phyloP scores from a whole-genome alignment of 2,888 invertebrate genomes.

The Busseola fusca region DNA sequence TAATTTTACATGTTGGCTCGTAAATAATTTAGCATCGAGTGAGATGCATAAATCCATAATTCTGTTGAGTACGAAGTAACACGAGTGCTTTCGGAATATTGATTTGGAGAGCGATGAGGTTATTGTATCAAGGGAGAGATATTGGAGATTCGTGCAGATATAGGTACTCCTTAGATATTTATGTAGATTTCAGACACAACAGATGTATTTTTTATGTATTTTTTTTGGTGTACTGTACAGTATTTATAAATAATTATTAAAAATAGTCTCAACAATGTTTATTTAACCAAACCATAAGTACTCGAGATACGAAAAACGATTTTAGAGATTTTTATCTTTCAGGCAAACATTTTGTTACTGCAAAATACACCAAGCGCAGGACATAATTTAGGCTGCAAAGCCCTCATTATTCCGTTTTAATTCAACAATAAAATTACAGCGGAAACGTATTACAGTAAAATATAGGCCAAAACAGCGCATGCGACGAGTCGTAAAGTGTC shows the following conservation, averaged over 20 bases:
- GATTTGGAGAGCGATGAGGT: slow-evolving; percentile 54
- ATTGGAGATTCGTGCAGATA: slow-evolving; percentile 27
- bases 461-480: slow-evolving; percentile 46
- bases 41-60: slow-evolving; percentile 62
- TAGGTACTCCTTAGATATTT: slow-evolving; percentile 35
- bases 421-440: slow-evolving; percentile 49
- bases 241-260: too few relatives aligned
- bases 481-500: slow-evolving; percentile 46
- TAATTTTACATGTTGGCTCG: slow-evolving; percentile 59
- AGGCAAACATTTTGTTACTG: slow-evolving; percentile 19
- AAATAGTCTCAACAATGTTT: slow-evolving; percentile 1
- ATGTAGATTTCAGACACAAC: slow-evolving; percentile 22
- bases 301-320: slow-evolving; percentile 1
- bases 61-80: slow-evolving; percentile 49
- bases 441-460: slow-evolving; percentile 48
- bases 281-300: not conserved
- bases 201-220: too few relatives aligned
- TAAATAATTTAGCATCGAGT: slow-evolving; percentile 61
- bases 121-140: slow-evolving; percentile 44
- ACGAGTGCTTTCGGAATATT: slow-evolving; percentile 62
- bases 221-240: too few relatives aligned
- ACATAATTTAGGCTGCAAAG: slow-evolving; percentile 33
- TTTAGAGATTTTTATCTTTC: slow-evolving; percentile 28
- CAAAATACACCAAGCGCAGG: slow-evolving; percentile 34
- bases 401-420: slow-evolving; percentile 49